phyloP scores from a whole-genome alignment of 1,140 invertebrate species.

The Drosophila saltans region DNA sequence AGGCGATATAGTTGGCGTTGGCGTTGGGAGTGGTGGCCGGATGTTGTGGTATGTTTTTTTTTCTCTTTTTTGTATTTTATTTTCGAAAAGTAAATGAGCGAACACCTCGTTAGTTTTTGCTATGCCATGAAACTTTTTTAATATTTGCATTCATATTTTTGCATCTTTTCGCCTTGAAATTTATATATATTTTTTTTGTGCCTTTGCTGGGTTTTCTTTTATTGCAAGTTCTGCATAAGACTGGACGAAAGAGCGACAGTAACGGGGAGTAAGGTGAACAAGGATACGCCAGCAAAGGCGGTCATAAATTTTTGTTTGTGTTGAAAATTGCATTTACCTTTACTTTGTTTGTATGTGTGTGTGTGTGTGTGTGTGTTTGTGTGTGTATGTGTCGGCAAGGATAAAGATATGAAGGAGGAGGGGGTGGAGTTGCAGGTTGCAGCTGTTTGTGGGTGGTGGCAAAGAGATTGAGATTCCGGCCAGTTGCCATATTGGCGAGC shows the following conservation, averaged over 20 bases:
- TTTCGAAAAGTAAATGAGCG: conserved; percentile 63
- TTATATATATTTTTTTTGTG: conserved; percentile 37
- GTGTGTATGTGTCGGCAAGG: conserved; percentile 38
- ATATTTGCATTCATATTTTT: conserved; percentile 81
- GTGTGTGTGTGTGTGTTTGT: conserved; percentile 59
- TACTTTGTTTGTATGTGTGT: conserved; percentile 66
- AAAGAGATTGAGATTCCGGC: not conserved
- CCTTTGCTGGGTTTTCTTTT: conserved; percentile 34
- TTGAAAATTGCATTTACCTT: conserved; percentile 80
- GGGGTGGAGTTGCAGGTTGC: conserved; percentile 14
- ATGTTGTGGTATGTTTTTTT: conserved; percentile 18
- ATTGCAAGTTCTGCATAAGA: conserved; percentile 51
- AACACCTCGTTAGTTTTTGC: conserved; percentile 76
- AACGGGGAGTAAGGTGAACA: conserved; percentile 10
- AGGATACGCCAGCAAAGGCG: conserved; percentile 36
- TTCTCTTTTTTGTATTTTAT: too few relatives aligned
- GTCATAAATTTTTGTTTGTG: conserved; percentile 79
- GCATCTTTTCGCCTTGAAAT: conserved; percentile 59
- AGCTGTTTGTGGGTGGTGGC: not conserved
- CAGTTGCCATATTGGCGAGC: conserved; percentile 53
- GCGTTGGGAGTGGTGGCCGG: not conserved
- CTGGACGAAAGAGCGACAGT: conserved; percentile 12
- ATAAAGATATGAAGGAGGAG: not conserved
- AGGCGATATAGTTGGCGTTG: not conserved
- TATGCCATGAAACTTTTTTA: conserved; percentile 75